Evolutionary conservation across 2,797 vertebrate species (phyloP).

Genomic region (Sebastiscus albofasciatus): DNA sequence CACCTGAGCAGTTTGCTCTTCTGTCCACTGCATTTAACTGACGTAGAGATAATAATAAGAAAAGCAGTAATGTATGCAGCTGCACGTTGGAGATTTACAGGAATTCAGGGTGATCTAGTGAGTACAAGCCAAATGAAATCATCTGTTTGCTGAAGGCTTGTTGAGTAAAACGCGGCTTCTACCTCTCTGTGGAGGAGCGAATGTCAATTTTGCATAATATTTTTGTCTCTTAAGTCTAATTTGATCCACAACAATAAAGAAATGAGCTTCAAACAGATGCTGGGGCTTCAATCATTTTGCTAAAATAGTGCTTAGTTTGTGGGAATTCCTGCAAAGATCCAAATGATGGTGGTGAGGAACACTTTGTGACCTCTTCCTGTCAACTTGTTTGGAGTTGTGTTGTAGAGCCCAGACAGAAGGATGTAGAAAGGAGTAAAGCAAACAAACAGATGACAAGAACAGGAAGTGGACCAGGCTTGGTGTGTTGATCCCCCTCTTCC

Average conservation of each 20-base stretch:
- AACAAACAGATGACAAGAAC: conserved; percentile 39
- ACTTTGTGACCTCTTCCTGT: not conserved
- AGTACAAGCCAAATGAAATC: not conserved
- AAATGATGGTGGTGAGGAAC: not conserved
- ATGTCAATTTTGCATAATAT: not conserved
- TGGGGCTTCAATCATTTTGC: not conserved
- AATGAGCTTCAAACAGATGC: not conserved
- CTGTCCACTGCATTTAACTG: not conserved
- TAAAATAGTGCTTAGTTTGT: not conserved
- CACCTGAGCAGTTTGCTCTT: conserved; percentile 53
- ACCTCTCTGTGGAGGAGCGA: no score
- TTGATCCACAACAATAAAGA: not conserved
- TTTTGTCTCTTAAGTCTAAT: not conserved
- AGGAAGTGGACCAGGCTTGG: conserved; percentile 39
- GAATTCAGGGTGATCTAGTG: not conserved
- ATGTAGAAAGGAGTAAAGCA: conserved; percentile 24
- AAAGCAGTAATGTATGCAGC: not conserved
- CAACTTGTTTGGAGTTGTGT: not conserved
- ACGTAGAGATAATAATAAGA: not conserved
- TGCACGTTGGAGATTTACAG: not conserved
- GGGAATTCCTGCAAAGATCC: not conserved
- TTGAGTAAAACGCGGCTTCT: not conserved
- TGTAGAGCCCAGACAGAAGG: conserved; percentile 14
- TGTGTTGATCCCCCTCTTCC: conserved; percentile 25
- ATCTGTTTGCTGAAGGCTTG: no score